These are phyloP conservation scores for Helostoma temminkii DNA, from an alignment of 2,797 vertebrate genomes.

Conservation along the genomic window DNA sequence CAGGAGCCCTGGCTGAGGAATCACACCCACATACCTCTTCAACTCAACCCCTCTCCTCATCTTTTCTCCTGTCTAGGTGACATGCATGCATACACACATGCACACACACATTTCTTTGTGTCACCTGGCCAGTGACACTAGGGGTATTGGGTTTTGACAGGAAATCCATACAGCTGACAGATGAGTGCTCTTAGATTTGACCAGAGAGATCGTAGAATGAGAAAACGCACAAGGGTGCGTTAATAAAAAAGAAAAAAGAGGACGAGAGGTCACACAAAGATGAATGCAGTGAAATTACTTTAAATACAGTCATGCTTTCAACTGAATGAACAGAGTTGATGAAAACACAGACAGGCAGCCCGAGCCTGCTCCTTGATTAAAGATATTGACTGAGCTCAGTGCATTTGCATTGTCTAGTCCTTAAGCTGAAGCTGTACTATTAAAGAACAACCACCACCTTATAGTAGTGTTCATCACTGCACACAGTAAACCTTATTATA, in stretches of 20 bases:
- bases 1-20: background rate
- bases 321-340: constrained; percentile 38
- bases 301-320: constrained; percentile 61
- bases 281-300: constrained; percentile 53
- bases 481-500: constrained; percentile 1
- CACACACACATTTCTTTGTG: constrained; percentile 32
- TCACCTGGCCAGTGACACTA: constrained; percentile 61
- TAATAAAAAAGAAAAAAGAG: constrained; percentile 32
- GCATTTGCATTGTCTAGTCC: constrained; percentile 48
- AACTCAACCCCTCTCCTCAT: constrained; percentile 18
- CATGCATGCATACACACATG: background rate
- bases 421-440: constrained; percentile 42
- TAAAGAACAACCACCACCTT: constrained; percentile 5
- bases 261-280: constrained; percentile 49
- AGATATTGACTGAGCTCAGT: constrained; percentile 58
- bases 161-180: constrained; percentile 78
- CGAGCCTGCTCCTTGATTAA: constrained; percentile 38
- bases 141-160: constrained; percentile 68
- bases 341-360: constrained; percentile 39
- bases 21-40: constrained; percentile 25
- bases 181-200: constrained; percentile 72
- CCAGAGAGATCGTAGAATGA: constrained; percentile 68
- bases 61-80: constrained; percentile 25
- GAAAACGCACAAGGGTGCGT: constrained; percentile 42
- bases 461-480: background rate